Base-by-base conservation (phyloP, 2,888 invertebrate species). In the Acrocera orbiculus region DNA sequence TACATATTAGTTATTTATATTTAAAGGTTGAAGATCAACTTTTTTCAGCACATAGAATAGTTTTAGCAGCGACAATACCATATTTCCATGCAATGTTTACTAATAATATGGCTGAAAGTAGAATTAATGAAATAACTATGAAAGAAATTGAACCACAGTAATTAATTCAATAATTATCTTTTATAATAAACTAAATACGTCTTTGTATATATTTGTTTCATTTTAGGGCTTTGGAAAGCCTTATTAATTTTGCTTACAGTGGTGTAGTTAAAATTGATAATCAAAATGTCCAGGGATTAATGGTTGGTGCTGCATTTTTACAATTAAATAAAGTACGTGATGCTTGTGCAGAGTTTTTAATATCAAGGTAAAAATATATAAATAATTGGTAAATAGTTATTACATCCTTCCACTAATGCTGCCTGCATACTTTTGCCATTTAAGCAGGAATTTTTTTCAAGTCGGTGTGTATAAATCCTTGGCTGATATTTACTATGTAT, bases 81-180 rank as follows among this genome's bases (percentile, higher is more conserved):
- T 89, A 86, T 57, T 89, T 89, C 50, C 73, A 80, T 59, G 82
- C 80, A 9, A 89, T 89, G 89, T 89, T 89, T 52, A 78, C 80
- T 16, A 74, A 77, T 54, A 81, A 86, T 51, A 83, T 89, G 83
- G 70, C 76, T 5, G 87, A 89, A 58, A 75, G 80, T 42, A 73
- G 76, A 42, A 76, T 80, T 47, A 73, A 71, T 48, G 82, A 82
- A 52, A 79, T 87, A 31, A 73, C 72, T 27, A 76, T 87, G 62
- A 73, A 78, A 51, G 81, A 80, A 44, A 77, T 85, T 43, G 83
- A 85, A 48, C 72, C 81, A 20, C 64, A 65, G 78, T 79, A 64
- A 61, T 66, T 50, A 25, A 27, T 24, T 16, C 7, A 16, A 30
- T 20, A 28, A 35, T 15, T 35, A 34, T 26, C 31, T 31, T 27